Evolutionary conservation across 1,140 invertebrate species (phyloP).

Genomic region (Goniozus legneri): DNA sequence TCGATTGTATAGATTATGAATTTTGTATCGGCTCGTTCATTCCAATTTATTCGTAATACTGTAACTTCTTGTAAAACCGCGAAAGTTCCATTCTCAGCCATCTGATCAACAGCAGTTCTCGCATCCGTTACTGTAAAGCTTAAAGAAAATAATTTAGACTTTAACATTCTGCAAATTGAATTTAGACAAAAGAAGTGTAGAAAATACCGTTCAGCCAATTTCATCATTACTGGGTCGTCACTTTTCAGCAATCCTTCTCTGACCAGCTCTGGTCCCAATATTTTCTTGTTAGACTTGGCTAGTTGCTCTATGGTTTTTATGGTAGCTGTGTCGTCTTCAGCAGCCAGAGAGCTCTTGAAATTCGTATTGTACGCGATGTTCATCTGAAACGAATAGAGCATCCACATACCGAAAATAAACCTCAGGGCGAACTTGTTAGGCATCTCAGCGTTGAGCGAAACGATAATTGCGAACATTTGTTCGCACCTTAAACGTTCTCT

Average conservation of each 20-base stretch:
- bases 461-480: conserved; percentile 3
- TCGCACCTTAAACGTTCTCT: conserved; percentile 5
- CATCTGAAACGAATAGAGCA: conserved; percentile 2
- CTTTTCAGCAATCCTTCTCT: background rate
- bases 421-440: conserved; percentile 4
- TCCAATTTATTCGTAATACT: conserved; percentile 10
- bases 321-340: background rate
- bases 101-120: background rate
- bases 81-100: background rate
- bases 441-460: background rate
- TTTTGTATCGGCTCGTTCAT: background rate
- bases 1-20: conserved; percentile 5
- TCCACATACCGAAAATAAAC: conserved; percentile 7
- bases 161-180: too few species aligned
- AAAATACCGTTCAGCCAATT: background rate
- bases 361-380: conserved; percentile 12
- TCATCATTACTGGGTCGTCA: background rate
- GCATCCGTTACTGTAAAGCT: conserved; percentile 1
- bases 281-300: background rate
- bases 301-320: conserved; percentile 6
- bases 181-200: background rate
- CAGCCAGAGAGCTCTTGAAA: conserved; percentile 14
- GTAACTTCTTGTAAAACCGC: conserved; percentile 8
- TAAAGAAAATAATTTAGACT: too few species aligned
- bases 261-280: background rate